Base-by-base conservation (phyloP, 2,797 vertebrate species). In the Loris lydekkerianus region DNA sequence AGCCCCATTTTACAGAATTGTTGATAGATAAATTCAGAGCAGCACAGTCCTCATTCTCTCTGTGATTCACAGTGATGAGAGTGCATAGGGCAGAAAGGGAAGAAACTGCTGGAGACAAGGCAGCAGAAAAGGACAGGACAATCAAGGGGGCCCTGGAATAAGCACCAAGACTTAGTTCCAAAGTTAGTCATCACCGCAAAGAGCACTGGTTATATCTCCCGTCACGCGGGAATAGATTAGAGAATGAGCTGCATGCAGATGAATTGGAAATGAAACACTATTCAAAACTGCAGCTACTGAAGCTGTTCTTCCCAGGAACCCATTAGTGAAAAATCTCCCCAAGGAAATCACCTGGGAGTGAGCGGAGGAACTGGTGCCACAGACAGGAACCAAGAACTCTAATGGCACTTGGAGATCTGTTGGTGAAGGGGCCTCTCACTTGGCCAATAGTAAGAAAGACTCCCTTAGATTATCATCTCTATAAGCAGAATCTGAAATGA, bases 291-390 rank as follows among this genome's bases (percentile, higher is more conserved):
- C 37, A 84, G 27, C 14, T 3, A 8, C 14, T 43, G 17, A 34
- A 13, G 29, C 20, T 78, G 13, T 69, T 61, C 40, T 73, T 31
- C 29, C 5, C 58, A 18, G 21, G 10, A 69, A 34, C 20, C 8
- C 1, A 23, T 34, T 37, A 63, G 53, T 34, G 21, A 15, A 76
- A 78, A 69, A 17, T 75, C 27, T 89, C 8, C 8, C 15, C 1
- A 4, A 61, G 23, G 20, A 10, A 31, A 60, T 3, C 31, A 0
- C 27, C 46, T 9, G 6, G 10, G 3, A 11, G 4, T 46, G 29
- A 53, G 31, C 37, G 17, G 0, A 27, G 34, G 56, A 70, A 34
- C 0, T 2, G 2, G 15, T 13, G 6, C 13, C 31, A 37, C 3
- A 60, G 67, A 13, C 10, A 37, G n/a, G 27, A 76, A 3, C 10